Percentiles rank a stretch among this genome's conserved stretches.
Evolutionary conservation across 2,113 vertebrate species (phyloP).

Genomic region (Alexandromys fortis): DNA sequence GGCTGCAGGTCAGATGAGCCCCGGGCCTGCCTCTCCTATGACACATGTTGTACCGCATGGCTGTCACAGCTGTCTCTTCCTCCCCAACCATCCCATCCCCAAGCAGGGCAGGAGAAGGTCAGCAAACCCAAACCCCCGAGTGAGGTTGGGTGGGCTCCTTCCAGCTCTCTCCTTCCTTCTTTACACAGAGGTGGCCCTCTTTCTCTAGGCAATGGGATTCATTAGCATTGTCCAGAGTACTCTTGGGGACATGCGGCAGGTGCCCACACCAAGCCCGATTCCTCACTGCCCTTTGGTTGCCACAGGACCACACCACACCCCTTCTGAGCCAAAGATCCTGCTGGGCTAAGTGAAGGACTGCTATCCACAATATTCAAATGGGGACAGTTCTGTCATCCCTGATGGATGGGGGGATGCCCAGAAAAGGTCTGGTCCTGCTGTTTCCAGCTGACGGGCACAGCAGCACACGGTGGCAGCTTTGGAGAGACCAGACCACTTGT

Average conservation of each 20-base stretch:
- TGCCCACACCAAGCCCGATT: neutral
- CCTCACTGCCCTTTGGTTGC: neutral
- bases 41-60: neutral
- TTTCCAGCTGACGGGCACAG: conserved; percentile 56
- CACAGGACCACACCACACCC: neutral
- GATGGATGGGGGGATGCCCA: conserved; percentile 35
- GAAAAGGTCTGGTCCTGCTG: conserved; percentile 69
- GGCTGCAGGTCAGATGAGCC: neutral
- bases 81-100: neutral
- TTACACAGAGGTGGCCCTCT: neutral
- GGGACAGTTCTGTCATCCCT: neutral
- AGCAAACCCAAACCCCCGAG: neutral
- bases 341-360: conserved; percentile 9
- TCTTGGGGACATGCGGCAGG: conserved; percentile 5
- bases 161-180: neutral
- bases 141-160: neutral
- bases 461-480: neutral
- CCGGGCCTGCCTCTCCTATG: neutral
- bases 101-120: neutral
- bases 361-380: neutral
- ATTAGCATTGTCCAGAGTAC: neutral
- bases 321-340: neutral
- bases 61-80: neutral
- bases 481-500: neutral
- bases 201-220: neutral